These are phyloP conservation scores for Erpornis zantholeuca DNA, from an alignment of 2,113 vertebrate genomes.

Conservation along the genomic window DNA sequence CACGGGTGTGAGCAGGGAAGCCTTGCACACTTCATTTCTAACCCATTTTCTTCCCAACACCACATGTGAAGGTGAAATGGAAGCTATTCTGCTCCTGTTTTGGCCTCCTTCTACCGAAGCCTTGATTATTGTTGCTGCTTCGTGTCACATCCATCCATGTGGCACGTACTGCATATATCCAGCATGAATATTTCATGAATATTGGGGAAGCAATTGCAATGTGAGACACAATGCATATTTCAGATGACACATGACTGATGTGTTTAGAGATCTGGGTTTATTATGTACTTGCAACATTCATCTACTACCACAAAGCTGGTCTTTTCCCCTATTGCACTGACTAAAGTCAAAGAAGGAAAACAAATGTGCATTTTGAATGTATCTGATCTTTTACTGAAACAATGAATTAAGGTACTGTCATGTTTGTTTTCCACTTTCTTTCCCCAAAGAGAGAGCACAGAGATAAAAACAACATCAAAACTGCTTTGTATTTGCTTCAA, in stretches of 20 bases:
- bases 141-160: neutral
- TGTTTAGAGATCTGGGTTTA: slow-evolving; percentile 52
- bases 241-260: slow-evolving; percentile 58
- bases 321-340: neutral
- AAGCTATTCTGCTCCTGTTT: neutral
- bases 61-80: neutral
- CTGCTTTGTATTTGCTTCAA: neutral
- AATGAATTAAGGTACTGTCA: slow-evolving; percentile 58
- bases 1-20: neutral
- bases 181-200: slow-evolving; percentile 51
- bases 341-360: slow-evolving; percentile 45
- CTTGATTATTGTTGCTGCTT: neutral
- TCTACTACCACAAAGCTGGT: slow-evolving; percentile 26
- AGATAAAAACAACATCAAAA: slow-evolving; percentile 5
- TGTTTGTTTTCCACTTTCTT: slow-evolving; percentile 32
- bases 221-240: slow-evolving; percentile 30
- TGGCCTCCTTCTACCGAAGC: neutral
- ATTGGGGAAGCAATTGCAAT: slow-evolving; percentile 12
- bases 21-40: neutral
- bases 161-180: neutral
- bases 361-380: slow-evolving; percentile 43
- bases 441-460: slow-evolving; percentile 19
- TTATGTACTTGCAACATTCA: slow-evolving; percentile 52
- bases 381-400: slow-evolving; percentile 53
- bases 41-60: neutral